Base-by-base conservation (phyloP, 2,797 vertebrate genomes). In the Enteromius treurensis region DNA sequence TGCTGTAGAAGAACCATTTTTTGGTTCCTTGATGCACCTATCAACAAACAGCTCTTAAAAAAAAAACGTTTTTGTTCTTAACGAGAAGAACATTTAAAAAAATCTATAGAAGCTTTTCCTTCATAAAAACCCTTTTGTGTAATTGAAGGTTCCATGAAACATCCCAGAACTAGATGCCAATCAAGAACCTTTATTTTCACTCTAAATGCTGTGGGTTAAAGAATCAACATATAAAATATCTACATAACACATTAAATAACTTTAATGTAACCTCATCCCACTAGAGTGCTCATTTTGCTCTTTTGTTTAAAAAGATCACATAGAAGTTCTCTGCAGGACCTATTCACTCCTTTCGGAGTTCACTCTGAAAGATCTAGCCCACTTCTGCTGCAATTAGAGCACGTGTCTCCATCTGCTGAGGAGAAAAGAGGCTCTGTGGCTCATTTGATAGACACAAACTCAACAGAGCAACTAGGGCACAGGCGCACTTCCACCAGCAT, bases 381-480 rank as follows among this genome's bases (percentile, higher is more conserved):
- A 73, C 77, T 88, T 91, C 82, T 80, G 79, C 77, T 49, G 76
- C 82, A 92, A 93, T 91, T 91, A 91, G 55, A 74, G 82, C 89
- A 89, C 53, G 70, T 86, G 82, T 78, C 76, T 84, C 86, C 80
- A 73, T 87, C 82, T 80, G 85, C 86, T 68, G 78, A 77, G 84
- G 74, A 88, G 88, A 88, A 9, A 78, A 82, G 64, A 84, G 77
- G 84, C 85, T 85, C 83, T 81, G 65, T 68, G 64, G 84, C 86
- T 89, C 81, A 83, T 89, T 87, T 89, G 89, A 91, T 87, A 91
- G 87, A 80, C 58, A 89, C 86, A 88, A 87, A 89, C 89, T 81
- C 87, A 91, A 90, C 84, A 85, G 80, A 92, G 88, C 89, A 93
- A 91, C 87, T 91, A 90, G 91, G 89, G 90, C 91, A 92, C 83